These are phyloP conservation scores for Rhabdomys dilectus DNA, from an alignment of 2,113 vertebrate genomes.

Conservation along the genomic window DNA sequence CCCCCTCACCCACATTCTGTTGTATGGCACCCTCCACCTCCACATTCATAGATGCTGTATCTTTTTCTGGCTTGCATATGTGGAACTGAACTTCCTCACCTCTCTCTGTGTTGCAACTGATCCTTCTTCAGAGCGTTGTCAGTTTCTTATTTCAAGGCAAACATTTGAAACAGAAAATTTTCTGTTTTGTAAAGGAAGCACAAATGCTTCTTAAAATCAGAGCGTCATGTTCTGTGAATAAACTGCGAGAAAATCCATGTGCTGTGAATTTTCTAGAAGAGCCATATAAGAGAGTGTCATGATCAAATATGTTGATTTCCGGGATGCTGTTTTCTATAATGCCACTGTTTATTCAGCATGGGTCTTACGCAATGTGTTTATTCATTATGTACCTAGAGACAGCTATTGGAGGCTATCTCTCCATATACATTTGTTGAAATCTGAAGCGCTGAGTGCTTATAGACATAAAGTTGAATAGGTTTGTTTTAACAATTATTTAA, in stretches of 20 bases:
- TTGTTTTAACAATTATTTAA: background rate
- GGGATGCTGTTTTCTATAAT: background rate
- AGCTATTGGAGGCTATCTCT: background rate
- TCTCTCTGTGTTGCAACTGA: background rate
- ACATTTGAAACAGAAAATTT: background rate
- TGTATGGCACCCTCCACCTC: accelerated
- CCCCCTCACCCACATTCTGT: background rate
- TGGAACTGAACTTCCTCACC: background rate
- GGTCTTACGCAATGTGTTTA: background rate
- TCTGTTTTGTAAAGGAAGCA: background rate
- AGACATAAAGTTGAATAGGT: background rate
- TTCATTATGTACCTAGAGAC: background rate
- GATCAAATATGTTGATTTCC: accelerated
- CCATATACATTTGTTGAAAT: background rate
- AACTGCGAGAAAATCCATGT: background rate
- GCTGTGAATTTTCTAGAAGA: background rate
- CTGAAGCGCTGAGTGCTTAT: background rate
- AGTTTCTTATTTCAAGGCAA: background rate
- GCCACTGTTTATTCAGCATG: background rate
- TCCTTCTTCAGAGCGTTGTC: background rate
- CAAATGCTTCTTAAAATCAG: background rate
- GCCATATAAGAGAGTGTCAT: background rate
- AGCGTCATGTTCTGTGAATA: background rate
- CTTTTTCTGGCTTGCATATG: background rate
- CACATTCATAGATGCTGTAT: background rate